Evolutionary conservation across 2,113 vertebrate species (phyloP).

Genomic region (Psilopsiagon aurifrons): DNA sequence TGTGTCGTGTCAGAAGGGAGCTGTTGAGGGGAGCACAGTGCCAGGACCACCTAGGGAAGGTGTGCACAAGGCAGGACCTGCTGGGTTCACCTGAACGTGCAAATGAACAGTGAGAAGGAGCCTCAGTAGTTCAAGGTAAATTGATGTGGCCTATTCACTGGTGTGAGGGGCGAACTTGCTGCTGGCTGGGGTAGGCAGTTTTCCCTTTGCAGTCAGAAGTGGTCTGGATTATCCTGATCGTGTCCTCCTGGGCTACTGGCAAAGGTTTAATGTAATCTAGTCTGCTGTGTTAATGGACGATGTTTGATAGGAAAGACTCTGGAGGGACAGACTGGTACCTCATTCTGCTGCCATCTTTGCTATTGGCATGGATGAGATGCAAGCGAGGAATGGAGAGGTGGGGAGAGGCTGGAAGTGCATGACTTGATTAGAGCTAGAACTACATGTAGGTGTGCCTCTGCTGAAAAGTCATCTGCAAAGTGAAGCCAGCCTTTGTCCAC

Average conservation of each 20-base stretch:
- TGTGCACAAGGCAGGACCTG: not conserved
- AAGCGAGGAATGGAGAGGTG: not conserved
- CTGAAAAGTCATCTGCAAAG: not conserved
- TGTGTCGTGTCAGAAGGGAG: not conserved
- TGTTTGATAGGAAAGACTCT: fast-evolving
- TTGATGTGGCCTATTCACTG: not conserved
- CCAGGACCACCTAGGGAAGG: not conserved
- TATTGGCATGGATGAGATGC: fast-evolving
- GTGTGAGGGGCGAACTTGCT: not conserved
- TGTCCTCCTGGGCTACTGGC: not conserved
- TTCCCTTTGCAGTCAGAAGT: not conserved
- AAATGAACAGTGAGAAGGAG: not conserved
- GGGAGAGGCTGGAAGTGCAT: not conserved
- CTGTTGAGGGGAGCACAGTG: not conserved
- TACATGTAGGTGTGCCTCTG: fast-evolving
- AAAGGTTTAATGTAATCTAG: not conserved
- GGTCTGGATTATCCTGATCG: not conserved
- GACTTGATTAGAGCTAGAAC: not conserved
- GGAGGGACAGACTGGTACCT: not conserved
- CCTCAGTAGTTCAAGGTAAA: not conserved
- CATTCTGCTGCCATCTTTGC: not conserved
- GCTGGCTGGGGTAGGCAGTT: not conserved
- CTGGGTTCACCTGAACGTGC: not conserved
- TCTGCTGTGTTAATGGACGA: fast-evolving
- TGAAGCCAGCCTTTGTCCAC: not conserved